Evolutionary conservation across 2,113 vertebrate genomes (phyloP), one percentile per base, ranked within the genome.

Genomic region (Hippocampus zosterae): DNA sequence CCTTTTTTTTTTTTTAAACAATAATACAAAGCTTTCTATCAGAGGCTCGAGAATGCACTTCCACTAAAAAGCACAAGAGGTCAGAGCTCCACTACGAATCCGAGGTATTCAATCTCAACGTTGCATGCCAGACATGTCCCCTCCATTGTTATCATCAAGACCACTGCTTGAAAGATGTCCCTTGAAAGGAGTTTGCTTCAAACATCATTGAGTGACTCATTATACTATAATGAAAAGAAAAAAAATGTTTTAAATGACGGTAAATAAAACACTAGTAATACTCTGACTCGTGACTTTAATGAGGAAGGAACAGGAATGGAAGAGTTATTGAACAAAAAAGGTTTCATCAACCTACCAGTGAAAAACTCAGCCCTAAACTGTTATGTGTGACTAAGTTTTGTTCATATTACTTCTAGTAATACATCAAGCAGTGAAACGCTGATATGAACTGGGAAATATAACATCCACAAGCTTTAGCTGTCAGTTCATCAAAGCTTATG

Each of bases 61-160:
- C 85, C 74, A 71, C 25, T 74, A 63, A 62, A 18, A 33, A 67
- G 57, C 91, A 92, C 88, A 85, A 90, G 91, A 90, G 91, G 91
- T 88, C 91, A 91, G 89, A 87, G 78, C 78, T 89, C 21, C 79
- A 86, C 88, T 85, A 79, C 76, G 76, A 91, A 92, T 90, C 33
- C 72, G 75, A 56, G 10, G 56, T n/a, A 12, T 19, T 37, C 69
- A 40, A 65, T 74, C 74, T 37, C 56, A 50, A 70, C 29, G 46
- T 70, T 69, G 61, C 29, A 74, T 81, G 69, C 81, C 65, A 69
- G 70, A 72, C 76, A 81, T 79, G 79, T 68, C 62, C 77, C 29
- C 69, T 65, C 74, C 69, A 74, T 72, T 76, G 48, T 88, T 88
- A 86, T 86, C 87, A 72, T 33, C 52, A 71, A 78, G 78, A 64